A percentile compares a stretch with the other conserved stretches of the same genome.
Conservation (phyloP, 2,113 vertebrate species). For the Diadophis punctatus region DNA sequence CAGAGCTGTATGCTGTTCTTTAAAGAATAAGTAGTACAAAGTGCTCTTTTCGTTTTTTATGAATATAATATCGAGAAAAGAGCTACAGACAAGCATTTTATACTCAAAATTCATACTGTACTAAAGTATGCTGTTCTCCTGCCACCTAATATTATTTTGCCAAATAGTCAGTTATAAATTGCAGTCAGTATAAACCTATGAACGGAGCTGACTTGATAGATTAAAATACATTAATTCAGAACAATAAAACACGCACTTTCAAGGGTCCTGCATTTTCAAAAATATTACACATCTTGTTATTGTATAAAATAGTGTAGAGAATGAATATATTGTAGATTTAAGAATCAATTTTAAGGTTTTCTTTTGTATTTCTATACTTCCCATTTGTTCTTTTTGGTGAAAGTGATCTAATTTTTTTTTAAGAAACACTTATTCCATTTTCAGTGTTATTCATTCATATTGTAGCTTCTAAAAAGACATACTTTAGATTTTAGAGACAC, state of each 20-base stretch:
- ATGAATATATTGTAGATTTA: background rate
- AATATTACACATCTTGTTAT: background rate
- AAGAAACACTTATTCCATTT: background rate
- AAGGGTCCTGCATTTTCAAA: background rate
- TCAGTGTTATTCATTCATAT: background rate
- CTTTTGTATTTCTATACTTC: background rate
- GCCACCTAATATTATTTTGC: background rate
- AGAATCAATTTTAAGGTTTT: background rate
- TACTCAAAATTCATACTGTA: background rate
- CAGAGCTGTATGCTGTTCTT: background rate
- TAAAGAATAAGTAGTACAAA: background rate
- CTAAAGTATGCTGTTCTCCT: background rate
- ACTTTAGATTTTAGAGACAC: background rate
- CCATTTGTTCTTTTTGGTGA: background rate
- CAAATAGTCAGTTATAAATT: background rate
- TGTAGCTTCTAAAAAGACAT: background rate
- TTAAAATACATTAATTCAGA: no score
- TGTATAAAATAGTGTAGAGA: background rate
- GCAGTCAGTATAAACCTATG: background rate
- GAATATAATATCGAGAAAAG: background rate
- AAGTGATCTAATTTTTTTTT: background rate
- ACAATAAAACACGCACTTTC: background rate
- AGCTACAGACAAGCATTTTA: background rate
- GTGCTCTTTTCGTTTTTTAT: background rate
- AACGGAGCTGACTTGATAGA: background rate